Conservation (phyloP, 2,797 vertebrate species). For the Falco berigora region DNA sequence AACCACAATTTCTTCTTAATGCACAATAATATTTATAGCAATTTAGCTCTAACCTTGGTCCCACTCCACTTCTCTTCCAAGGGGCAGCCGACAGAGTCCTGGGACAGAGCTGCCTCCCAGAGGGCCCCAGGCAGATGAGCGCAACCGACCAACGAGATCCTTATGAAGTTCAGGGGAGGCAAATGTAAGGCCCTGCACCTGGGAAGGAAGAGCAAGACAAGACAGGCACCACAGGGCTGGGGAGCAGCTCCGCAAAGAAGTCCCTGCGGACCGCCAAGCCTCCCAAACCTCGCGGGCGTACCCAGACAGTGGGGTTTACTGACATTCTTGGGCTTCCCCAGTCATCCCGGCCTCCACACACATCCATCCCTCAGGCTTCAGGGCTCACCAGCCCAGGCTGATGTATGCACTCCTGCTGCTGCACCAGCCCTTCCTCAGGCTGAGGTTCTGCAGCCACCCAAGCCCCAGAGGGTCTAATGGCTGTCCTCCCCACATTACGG, state of each 20-base stretch:
- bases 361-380: fast-evolving
- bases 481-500: not conserved
- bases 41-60: not conserved
- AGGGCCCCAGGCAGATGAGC: not conserved
- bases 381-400: not conserved
- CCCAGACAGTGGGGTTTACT: not conserved
- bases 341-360: not conserved
- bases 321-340: not conserved
- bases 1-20: not conserved
- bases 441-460: fast-evolving
- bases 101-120: not conserved
- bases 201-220: not conserved
- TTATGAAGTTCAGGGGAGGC: not conserved
- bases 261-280: not conserved
- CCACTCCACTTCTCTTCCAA: not conserved
- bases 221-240: not conserved
- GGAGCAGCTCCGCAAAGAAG: not conserved
- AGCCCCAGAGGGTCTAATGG: not conserved
- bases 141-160: fast-evolving
- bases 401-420: not conserved
- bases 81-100: not conserved
- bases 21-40: not conserved
- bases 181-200: not conserved
- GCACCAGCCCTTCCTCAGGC: not conserved
- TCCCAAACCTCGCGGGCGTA: not conserved